Evolutionary conservation across 2,888 invertebrate genomes (phyloP).

Genomic region (Apamea monoglypha): DNA sequence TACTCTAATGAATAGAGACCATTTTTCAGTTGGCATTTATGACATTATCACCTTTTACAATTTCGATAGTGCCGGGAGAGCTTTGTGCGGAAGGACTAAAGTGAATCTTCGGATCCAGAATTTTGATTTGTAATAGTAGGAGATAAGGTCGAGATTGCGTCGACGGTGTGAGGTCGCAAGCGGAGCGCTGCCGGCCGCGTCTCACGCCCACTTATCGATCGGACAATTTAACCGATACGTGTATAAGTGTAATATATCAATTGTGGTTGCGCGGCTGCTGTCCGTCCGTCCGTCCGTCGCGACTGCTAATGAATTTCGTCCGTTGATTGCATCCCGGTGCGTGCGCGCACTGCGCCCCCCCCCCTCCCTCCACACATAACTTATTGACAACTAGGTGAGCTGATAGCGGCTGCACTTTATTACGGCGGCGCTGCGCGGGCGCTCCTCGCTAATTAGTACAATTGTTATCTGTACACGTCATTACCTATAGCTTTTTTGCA

Average conservation of each 20-base stretch:
- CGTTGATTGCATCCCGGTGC: conserved; percentile 64
- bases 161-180: conserved; percentile 36
- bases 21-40: conserved; percentile 24
- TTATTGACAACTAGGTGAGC: conserved; percentile 68
- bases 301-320: conserved; percentile 72
- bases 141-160: conserved; percentile 41
- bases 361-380: conserved; percentile 46
- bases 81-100: conserved; percentile 52
- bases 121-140: neutral
- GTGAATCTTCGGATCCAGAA: conserved; percentile 21
- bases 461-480: conserved; percentile 55
- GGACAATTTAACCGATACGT: conserved; percentile 85
- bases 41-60: conserved; percentile 43
- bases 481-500: conserved; percentile 25
- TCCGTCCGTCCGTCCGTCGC: conserved; percentile 74
- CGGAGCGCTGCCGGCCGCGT: conserved; percentile 59
- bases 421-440: conserved; percentile 30
- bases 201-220: conserved; percentile 87
- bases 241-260: conserved; percentile 84
- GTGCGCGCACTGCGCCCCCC: conserved; percentile 29
- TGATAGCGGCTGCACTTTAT: conserved; percentile 65
- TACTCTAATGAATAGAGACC: neutral
- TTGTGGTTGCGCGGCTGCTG: conserved; percentile 70
- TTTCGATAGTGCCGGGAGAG: conserved; percentile 10
- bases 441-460: conserved; percentile 62